Evolutionary conservation across 1,140 invertebrate species (phyloP).

Genomic region (honey bee (Apis mellifera)): DNA sequence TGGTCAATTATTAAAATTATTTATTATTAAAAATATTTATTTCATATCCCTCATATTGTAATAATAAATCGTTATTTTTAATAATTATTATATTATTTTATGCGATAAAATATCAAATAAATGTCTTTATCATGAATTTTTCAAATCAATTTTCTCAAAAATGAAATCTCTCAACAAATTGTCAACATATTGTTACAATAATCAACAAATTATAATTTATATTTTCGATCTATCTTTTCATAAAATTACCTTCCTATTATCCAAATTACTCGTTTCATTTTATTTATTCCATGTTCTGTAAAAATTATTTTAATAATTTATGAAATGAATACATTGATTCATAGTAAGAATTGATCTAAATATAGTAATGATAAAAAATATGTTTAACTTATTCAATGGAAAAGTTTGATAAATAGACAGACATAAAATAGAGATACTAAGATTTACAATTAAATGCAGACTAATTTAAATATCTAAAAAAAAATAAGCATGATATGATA

Average conservation of each 20-base stretch:
- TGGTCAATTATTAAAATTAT: too few relatives aligned
- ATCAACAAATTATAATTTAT: too few relatives aligned
- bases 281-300: neutral
- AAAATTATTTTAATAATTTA: neutral
- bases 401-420: conserved; percentile 8
- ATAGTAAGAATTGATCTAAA: conserved; percentile 22
- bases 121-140: neutral
- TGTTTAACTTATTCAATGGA: conserved; percentile 3
- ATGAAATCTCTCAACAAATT: too few relatives aligned
- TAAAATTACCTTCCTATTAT: too few relatives aligned
- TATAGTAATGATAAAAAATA: neutral
- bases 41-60: too few relatives aligned
- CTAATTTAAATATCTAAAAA: conserved; percentile 2
- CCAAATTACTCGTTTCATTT: too few relatives aligned
- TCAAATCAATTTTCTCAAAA: too few relatives aligned
- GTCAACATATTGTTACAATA: too few relatives aligned
- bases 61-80: too few relatives aligned
- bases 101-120: neutral
- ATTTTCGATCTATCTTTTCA: too few relatives aligned
- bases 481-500: conserved; percentile 1
- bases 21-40: too few relatives aligned
- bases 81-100: too few relatives aligned
- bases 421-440: conserved; percentile 11
- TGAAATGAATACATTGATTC: neutral
- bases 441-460: conserved; percentile 32